Percentiles rank a stretch among this genome's conserved stretches.
These are phyloP conservation scores for Lasioglossum pauxillum DNA, from an alignment of 2,888 invertebrate species.

Conservation along the genomic window DNA sequence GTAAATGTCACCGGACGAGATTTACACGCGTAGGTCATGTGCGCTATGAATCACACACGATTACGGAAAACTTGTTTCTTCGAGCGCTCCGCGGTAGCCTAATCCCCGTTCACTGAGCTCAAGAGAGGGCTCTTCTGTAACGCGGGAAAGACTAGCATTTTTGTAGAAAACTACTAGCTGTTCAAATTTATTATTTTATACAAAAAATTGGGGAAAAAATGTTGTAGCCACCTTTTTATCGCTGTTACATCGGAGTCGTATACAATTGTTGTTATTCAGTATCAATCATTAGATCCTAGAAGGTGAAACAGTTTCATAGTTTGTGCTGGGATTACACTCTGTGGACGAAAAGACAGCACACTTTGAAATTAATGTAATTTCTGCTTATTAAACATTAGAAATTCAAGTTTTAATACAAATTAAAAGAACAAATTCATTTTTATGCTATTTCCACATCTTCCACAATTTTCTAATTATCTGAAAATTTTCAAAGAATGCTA, in stretches of 20 bases:
- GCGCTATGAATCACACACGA: slow-evolving; percentile 58
- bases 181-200: not conserved
- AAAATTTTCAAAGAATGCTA: no score
- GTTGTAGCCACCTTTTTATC: not conserved
- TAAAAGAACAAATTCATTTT: no score
- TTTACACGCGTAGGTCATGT: slow-evolving; percentile 60
- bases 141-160: not conserved
- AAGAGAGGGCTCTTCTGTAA: not conserved
- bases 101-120: slow-evolving; percentile 21
- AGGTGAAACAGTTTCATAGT: not conserved
- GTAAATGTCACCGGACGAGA: slow-evolving; percentile 57
- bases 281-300: not conserved
- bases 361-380: no score
- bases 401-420: no score
- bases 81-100: slow-evolving; percentile 7
- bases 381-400: no score
- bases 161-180: no score
- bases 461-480: no score
- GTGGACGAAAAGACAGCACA: no score
- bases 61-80: slow-evolving; percentile 60
- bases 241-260: not conserved
- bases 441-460: no score
- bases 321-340: no score
- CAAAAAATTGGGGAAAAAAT: not conserved
- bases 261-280: not conserved